Base-by-base conservation (phyloP, 2,888 invertebrate genomes). In the Lypha dubia region DNA sequence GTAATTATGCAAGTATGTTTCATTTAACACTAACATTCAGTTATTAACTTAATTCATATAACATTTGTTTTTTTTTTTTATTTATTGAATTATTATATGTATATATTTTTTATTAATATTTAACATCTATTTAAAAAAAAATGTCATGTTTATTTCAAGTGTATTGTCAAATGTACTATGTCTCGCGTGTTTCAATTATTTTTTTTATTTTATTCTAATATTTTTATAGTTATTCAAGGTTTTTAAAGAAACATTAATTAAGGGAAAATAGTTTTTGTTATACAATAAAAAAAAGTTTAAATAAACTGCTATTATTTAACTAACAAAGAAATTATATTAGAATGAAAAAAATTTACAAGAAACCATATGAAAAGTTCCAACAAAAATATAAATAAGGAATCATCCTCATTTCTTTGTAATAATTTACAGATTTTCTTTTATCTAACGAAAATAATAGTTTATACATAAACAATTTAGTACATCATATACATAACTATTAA, bases 101-200 rank as follows among this genome's bases (percentile, higher is more conserved):
- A 44, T 20, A 35, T 56, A 17, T 24, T 79, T 63, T n/a, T 71
- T 53, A 53, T 81, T 75, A 60, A 67, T 63, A 56, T 70, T 76
- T 70, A 81, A 70, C 75, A 70, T 46, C 44, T 63, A 35, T 35
- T 9, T 81, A 62, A 62, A 32, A 70, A 63, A 73, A 75, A 70
- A 76, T 46, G n/a, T 76, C 63, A 70, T 79, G 35, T 87, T 87
- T 87, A 87, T 88, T 87, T 87, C 88, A 87, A 88, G 88, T 89
- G 90, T 90, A 90, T 90, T 90, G 90, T 90, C 89, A 89, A 88
- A 87, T 90, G 87, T 89, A n/a, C n/a, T n/a, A 88, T 88, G 86
- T 85, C 88, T 87, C 85, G 85, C 76, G 85, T 80, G 67, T 77
- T 62, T 62, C 13, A 67, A 56, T n/a, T 62, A 32, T 24, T 46